Evolutionary conservation across 1,140 invertebrate species (phyloP).

Genomic region (Drosophila sp.): DNA sequence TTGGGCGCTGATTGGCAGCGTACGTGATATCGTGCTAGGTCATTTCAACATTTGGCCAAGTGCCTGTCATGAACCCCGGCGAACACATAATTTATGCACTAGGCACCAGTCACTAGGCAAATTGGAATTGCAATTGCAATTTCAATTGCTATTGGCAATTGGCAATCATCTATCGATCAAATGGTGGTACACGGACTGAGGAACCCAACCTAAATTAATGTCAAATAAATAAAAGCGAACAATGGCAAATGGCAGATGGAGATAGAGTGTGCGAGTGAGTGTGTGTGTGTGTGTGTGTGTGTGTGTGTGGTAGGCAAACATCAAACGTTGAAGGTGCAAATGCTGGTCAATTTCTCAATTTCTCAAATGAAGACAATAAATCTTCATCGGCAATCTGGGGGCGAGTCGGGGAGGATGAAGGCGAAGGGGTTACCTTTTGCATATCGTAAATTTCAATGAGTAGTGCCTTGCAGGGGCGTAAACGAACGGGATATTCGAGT

Average conservation of each 20-base stretch:
- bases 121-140: constrained; percentile 17
- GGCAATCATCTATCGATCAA: constrained; percentile 64
- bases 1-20: constrained; percentile 56
- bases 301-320: constrained; percentile 23
- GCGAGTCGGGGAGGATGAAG: not conserved
- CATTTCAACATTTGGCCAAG: constrained; percentile 51
- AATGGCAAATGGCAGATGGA: constrained; percentile 50
- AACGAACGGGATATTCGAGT: not conserved
- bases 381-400: constrained; percentile 59
- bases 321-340: constrained; percentile 64
- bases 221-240: constrained; percentile 66
- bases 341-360: constrained; percentile 57
- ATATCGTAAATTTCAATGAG: constrained; percentile 36
- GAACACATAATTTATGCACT: constrained; percentile 66
- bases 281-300: not conserved
- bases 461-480: constrained; percentile 27
- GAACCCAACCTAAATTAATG: constrained; percentile 66
- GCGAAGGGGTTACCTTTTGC: not conserved
- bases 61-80: constrained; percentile 31
- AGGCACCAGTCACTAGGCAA: not conserved
- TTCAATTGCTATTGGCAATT: constrained; percentile 54
- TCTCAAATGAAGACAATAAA: constrained; percentile 73
- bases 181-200: constrained; percentile 18
- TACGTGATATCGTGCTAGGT: constrained; percentile 57
- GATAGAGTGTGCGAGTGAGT: not conserved